These are phyloP conservation scores for Nylanderia fulva DNA, from an alignment of 1,140 invertebrate genomes.

Conservation along the genomic window DNA sequence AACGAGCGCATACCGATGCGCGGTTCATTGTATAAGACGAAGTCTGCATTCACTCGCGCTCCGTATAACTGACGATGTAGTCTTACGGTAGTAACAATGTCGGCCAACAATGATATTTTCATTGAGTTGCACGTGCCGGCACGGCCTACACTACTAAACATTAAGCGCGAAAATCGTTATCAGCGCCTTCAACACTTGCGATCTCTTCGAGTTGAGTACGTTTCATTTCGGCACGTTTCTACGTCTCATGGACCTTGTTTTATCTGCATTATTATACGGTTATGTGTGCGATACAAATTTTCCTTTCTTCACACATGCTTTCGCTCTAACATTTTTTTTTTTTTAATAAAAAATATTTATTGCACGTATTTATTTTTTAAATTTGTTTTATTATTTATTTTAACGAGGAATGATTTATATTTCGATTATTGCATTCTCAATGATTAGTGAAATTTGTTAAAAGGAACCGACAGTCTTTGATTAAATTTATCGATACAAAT, in stretches of 20 bases:
- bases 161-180: conserved; percentile 21
- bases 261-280: background rate
- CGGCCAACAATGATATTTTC: conserved; percentile 37
- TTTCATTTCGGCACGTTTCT: background rate
- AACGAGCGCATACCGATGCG: background rate
- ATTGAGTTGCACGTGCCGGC: conserved; percentile 21
- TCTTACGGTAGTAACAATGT: conserved; percentile 24
- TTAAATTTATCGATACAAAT: background rate
- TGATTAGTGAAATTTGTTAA: too few species aligned
- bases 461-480: too few species aligned
- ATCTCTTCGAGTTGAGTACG: background rate
- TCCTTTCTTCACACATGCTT: background rate
- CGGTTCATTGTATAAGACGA: conserved; percentile 2
- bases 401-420: too few species aligned
- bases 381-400: too few species aligned
- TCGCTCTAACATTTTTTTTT: too few species aligned
- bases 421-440: too few species aligned
- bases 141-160: too few species aligned
- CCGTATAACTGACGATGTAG: conserved; percentile 30
- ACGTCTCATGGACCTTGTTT: background rate
- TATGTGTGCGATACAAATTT: background rate
- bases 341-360: too few species aligned
- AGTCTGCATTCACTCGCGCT: conserved; percentile 15
- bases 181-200: background rate
- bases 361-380: too few species aligned